Conservation (phyloP, 2,888 invertebrate genomes). For the Orthosia gracilis region DNA sequence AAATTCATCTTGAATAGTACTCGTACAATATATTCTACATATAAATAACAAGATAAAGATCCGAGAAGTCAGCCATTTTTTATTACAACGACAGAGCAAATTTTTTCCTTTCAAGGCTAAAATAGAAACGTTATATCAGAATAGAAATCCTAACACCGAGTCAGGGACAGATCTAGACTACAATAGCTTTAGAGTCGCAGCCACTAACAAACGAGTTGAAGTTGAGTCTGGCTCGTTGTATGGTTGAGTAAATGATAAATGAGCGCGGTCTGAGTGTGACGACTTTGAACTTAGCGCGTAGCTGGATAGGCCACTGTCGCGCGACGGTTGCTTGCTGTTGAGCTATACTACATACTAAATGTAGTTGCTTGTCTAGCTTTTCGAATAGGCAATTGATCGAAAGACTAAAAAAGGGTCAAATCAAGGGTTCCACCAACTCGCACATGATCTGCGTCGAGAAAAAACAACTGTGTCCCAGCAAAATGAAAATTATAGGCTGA, state of each 20-base stretch:
- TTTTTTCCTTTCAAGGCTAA: constrained; percentile 28
- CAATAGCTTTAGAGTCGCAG: constrained; percentile 44
- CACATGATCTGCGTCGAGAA: background rate
- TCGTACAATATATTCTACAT: constrained; percentile 2
- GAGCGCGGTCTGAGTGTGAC: constrained; percentile 39
- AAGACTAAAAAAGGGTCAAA: background rate
- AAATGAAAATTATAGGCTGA: background rate
- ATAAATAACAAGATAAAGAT: constrained; percentile 6
- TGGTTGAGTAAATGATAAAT: constrained; percentile 59
- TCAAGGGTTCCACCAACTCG: background rate
- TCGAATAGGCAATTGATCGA: background rate
- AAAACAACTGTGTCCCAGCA: too few relatives aligned
- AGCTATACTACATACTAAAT: background rate
- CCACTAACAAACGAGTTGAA: constrained; percentile 49
- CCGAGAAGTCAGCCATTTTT: constrained; percentile 14
- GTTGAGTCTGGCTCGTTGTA: constrained; percentile 49
- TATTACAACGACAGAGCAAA: constrained; percentile 13
- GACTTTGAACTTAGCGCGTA: constrained; percentile 9
- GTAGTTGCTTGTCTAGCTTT: background rate
- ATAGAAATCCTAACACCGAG: constrained; percentile 31
- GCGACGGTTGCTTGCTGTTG: background rate
- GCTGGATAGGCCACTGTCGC: background rate
- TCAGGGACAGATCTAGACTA: constrained; percentile 29
- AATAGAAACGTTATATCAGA: constrained; percentile 37
- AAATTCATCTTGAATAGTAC: too few relatives aligned